phyloP scores from a whole-genome alignment of 2,113 vertebrate genomes.

The Gracilinanus agilis region DNA sequence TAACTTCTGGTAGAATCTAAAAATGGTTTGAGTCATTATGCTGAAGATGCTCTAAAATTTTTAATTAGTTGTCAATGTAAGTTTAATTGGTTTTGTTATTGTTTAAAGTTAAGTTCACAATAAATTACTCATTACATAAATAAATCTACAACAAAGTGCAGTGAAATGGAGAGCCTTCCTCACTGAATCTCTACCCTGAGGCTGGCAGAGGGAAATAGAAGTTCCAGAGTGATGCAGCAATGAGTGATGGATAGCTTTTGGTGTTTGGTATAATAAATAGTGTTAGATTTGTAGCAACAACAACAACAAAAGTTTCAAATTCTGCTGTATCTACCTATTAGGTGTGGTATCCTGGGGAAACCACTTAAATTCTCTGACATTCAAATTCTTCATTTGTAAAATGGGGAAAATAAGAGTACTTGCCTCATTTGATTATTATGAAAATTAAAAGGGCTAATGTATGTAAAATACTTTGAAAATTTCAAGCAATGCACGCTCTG shows the following conservation, averaged over 20 bases:
- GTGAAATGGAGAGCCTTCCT: not conserved
- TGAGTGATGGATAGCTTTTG: not conserved
- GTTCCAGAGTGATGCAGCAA: not conserved
- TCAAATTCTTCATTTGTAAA: not conserved
- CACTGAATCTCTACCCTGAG: not conserved
- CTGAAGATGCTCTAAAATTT: not conserved
- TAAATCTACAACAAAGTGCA: not conserved
- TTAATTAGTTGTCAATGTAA: not conserved
- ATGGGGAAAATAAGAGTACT: not conserved
- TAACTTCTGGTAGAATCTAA: not conserved
- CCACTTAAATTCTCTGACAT: not conserved
- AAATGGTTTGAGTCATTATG: not conserved
- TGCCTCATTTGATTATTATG: not conserved
- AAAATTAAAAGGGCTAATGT: not conserved
- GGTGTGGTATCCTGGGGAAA: not conserved
- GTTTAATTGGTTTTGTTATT: not conserved
- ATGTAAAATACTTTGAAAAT: not conserved
- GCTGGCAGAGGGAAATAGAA: not conserved
- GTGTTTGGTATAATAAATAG: not conserved
- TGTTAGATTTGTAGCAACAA: not conserved
- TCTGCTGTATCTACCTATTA: not conserved
- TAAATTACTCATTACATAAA: not conserved
- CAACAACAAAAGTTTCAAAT: not conserved
- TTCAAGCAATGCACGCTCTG: not conserved
- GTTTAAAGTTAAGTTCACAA: conserved; percentile 2